Conservation (phyloP, 2,888 invertebrate species). For the Autographa gamma region DNA sequence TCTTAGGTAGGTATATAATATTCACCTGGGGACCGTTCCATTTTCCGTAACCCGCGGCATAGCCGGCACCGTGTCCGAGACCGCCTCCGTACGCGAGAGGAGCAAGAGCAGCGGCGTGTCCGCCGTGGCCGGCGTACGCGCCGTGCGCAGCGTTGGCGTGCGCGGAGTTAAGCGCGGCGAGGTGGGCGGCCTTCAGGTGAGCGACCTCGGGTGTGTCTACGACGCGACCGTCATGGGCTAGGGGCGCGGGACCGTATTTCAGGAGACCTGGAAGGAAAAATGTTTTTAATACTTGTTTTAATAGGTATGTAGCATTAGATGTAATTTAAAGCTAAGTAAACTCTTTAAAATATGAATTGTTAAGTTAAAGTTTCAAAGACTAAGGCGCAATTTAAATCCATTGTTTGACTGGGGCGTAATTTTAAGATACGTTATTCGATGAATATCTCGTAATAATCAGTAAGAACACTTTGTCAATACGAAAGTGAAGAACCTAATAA, state of each 20-base stretch:
- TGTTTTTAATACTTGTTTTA: not conserved
- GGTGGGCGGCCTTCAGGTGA: constrained; percentile 88
- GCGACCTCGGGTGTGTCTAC: constrained; percentile 88
- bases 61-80: constrained; percentile 62
- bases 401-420: too few relatives aligned
- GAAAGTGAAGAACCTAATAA: too few relatives aligned
- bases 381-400: too few relatives aligned
- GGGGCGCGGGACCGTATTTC: constrained; percentile 87
- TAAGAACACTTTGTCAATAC: too few relatives aligned
- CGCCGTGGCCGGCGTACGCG: constrained; percentile 63
- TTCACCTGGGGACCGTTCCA: constrained; percentile 81
- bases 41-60: constrained; percentile 84
- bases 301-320: too few relatives aligned
- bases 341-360: too few relatives aligned
- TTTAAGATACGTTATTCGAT: too few relatives aligned
- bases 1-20: not conserved
- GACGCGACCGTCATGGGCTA: constrained; percentile 86
- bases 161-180: constrained; percentile 83
- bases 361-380: too few relatives aligned
- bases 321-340: too few relatives aligned
- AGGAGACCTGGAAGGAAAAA: constrained; percentile 75
- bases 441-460: too few relatives aligned
- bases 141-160: constrained; percentile 73
- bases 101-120: constrained; percentile 66
- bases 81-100: constrained; percentile 68